Base-by-base conservation (phyloP, 2,113 vertebrate species). In the Stigmatopora nigra region DNA sequence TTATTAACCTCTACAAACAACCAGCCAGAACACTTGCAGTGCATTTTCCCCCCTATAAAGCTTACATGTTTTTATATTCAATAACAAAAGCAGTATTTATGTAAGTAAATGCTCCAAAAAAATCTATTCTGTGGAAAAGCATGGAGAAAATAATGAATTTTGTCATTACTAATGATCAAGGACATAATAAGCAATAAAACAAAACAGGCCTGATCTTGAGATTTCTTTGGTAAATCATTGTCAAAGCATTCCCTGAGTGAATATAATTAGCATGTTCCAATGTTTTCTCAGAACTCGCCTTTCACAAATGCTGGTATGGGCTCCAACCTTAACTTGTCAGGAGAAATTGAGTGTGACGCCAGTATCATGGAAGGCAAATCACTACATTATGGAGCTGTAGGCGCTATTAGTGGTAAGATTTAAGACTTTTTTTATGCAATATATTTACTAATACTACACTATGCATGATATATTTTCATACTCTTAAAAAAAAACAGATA, bases 361-460 rank as follows among this genome's bases (percentile, higher is more conserved):
- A 98, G 97, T 83, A 97, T 98, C 84, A 99, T 99, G 97, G 97
- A 99, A 87, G 97, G 97, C 70, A 98, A 97, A 76, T 94, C 96
- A 2, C 80, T 98, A 74, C 94, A 95, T 86, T 99, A 94, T 80
- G 97, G 96, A 85, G 94, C 97, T 46, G 96, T 99, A 62, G 96
- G 97, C 72, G 93, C 97, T 36, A 85, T 99, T 70, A 94, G 94
- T 86, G 95, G 97, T 91, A 76, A 76, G 87, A 86, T 22, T 20
- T 22, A 20, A 56, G 12, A 15, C 38, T 41, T 12, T 53, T 13
- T 31, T 13, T 22, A 53, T 53, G 13, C 19, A 22, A 53, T 53
- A 22, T 53, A 53, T 53, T 53, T 20, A 22, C 20, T 22, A 5
- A 1, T 53, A 2, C 46, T 48, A 15, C 14, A 48, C 4, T 48